A percentile compares a stretch with the other conserved stretches of the same genome.
Evolutionary conservation across 1,140 invertebrate genomes (phyloP).

Genomic region (Brachionus manjavacas): DNA sequence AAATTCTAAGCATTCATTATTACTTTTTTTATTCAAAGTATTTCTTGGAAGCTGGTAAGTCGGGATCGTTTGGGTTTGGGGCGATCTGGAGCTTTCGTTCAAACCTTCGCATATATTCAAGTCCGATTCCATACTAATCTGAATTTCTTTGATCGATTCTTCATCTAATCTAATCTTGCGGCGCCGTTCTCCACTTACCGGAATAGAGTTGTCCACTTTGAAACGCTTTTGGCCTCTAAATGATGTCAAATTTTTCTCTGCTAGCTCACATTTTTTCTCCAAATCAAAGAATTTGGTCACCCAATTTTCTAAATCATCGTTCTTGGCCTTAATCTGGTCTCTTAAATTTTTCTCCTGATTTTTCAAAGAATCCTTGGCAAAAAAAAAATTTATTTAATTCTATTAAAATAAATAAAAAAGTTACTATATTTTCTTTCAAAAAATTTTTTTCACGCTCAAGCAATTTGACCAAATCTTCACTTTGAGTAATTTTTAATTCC

Average conservation of each 20-base stretch:
- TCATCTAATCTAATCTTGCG: background rate
- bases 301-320: slow-evolving; percentile 6
- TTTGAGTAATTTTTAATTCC: background rate
- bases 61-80: background rate
- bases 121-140: background rate
- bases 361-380: background rate
- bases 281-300: background rate
- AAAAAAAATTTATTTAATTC: background rate
- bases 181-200: background rate
- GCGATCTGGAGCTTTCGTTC: background rate
- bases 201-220: background rate
- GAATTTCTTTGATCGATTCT: background rate
- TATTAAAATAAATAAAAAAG: background rate
- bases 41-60: background rate
- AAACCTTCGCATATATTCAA: background rate
- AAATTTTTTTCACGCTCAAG: background rate
- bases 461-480: background rate
- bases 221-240: background rate
- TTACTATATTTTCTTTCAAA: background rate
- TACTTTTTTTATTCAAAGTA: background rate
- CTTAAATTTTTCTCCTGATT: background rate
- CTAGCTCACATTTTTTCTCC: background rate
- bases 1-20: background rate
- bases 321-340: background rate
- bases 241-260: background rate